Evolutionary conservation across 2,888 invertebrate species (phyloP).

Genomic region (Drosophila hawaiiensis): DNA sequence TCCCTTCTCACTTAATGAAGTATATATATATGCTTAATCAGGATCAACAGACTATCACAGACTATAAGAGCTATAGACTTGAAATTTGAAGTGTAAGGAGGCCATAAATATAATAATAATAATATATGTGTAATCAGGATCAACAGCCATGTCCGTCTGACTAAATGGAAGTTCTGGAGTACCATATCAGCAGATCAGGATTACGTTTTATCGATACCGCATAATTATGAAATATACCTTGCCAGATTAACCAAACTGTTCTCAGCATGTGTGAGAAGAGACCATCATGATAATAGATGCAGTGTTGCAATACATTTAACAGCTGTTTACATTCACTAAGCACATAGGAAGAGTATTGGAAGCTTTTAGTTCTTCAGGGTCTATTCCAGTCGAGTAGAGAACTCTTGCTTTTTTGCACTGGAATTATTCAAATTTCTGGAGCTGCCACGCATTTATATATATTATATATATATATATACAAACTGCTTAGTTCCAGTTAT

Average conservation of each 20-base stretch:
- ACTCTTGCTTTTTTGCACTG: background rate
- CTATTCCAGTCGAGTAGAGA: background rate
- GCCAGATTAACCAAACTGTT: background rate
- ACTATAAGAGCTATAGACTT: background rate
- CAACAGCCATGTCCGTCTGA: background rate
- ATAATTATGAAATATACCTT: too few species aligned
- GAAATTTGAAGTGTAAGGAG: too few species aligned
- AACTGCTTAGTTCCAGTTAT: slow-evolving; percentile 27
- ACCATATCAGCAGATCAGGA: background rate
- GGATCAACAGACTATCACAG: background rate
- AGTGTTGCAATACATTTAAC: background rate
- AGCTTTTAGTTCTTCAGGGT: too few species aligned
- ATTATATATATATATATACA: too few species aligned
- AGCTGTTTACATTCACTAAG: background rate
- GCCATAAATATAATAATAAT: background rate
- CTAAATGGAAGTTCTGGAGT: background rate
- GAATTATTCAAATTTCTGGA: background rate
- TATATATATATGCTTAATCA: background rate
- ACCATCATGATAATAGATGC: background rate
- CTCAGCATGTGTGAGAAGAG: too few species aligned
- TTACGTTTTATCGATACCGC: background rate
- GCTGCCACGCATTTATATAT: background rate
- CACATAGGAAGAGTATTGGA: background rate
- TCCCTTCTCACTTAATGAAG: too few species aligned
- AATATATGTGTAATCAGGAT: background rate